phyloP scores from a whole-genome alignment of 2,113 vertebrate species.

The Capreolus pygargus region DNA sequence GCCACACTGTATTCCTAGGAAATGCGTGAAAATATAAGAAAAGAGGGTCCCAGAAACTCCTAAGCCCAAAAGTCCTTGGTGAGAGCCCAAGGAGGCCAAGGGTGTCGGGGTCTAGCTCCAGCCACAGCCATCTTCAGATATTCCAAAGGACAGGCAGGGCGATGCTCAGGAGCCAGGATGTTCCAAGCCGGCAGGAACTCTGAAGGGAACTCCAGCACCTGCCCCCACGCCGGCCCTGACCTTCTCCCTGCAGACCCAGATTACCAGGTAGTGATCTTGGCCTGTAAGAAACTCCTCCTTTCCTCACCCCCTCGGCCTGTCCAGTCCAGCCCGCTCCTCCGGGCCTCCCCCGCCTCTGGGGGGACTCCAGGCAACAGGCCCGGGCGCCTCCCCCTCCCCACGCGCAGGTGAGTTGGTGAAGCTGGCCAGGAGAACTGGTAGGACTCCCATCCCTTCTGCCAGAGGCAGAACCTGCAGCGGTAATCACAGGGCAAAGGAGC shows the following conservation, averaged over 20 bases:
- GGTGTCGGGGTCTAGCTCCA: fast-evolving
- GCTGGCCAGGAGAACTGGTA: slow-evolving; percentile 68
- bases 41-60: not conserved
- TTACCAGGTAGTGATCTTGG: not conserved
- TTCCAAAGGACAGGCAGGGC: not conserved
- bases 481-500: slow-evolving; percentile 66
- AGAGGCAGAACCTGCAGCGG: slow-evolving; percentile 18
- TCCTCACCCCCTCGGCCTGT: not conserved
- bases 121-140: not conserved
- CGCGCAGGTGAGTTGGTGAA: not conserved
- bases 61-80: not conserved
- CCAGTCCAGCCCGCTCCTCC: slow-evolving; percentile 60
- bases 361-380: slow-evolving; percentile 66
- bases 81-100: not conserved
- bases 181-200: not conserved
- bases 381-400: not conserved
- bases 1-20: not conserved
- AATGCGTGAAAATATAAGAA: not conserved
- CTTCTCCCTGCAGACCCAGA: slow-evolving; percentile 50
- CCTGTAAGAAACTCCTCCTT: not conserved
- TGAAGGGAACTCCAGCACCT: not conserved
- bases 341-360: not conserved
- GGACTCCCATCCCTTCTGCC: slow-evolving; percentile 48
- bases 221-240: not conserved
- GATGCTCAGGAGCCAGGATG: not conserved